Evolutionary conservation across 2,888 invertebrate genomes (phyloP).

Genomic region (Rhorus exstirpatorius): DNA sequence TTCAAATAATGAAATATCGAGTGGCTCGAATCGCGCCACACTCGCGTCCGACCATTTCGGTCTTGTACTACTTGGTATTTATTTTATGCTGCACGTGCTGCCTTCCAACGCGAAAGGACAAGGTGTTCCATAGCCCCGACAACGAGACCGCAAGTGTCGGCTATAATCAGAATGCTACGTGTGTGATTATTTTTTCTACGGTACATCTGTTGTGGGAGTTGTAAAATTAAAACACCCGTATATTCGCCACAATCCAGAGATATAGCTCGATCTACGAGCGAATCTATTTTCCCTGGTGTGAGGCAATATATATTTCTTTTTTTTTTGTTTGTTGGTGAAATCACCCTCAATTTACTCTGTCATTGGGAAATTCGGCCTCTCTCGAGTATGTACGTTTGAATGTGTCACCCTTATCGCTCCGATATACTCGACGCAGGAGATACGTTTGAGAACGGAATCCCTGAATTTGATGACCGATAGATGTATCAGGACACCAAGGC

Average conservation of each 20-base stretch:
- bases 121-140: neutral
- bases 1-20: constrained; percentile 11
- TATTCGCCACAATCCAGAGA: neutral
- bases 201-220: neutral
- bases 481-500: neutral
- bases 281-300: neutral
- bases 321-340: no score
- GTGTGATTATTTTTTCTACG: constrained; percentile 6
- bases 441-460: neutral
- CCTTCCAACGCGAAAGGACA: neutral
- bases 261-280: neutral
- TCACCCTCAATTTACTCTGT: neutral
- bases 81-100: neutral
- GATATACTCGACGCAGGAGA: neutral
- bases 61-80: constrained; percentile 56
- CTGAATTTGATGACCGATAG: constrained; percentile 3
- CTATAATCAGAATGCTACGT: neutral
- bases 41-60: constrained; percentile 59
- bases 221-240: neutral
- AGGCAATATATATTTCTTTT: neutral
- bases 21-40: neutral
- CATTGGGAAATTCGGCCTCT: neutral
- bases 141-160: constrained; percentile 26
- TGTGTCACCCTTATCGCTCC: neutral
- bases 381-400: no score